Conservation (phyloP, 2,113 vertebrate species). For the Pithys albifrons region DNA sequence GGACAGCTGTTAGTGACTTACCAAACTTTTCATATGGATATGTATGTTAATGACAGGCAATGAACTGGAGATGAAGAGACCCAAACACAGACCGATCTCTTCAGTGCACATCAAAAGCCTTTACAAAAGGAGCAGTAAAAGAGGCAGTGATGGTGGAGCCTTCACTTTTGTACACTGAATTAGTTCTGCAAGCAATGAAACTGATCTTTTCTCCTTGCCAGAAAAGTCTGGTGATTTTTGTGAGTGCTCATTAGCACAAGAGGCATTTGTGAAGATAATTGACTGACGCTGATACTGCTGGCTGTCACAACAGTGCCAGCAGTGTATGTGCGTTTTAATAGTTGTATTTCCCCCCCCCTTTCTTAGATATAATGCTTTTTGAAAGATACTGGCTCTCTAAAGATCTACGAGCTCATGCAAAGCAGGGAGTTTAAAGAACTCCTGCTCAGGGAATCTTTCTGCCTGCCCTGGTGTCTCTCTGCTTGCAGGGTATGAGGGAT, state of each 20-base stretch:
- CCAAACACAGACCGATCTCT: slow-evolving; percentile 94
- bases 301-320: slow-evolving; percentile 96
- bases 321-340: slow-evolving; percentile 82
- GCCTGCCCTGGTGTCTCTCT: not conserved
- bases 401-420: slow-evolving; percentile 42
- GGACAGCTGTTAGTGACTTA: slow-evolving; percentile 99
- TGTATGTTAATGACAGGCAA: slow-evolving; percentile 99
- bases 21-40: slow-evolving; percentile 99
- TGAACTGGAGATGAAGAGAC: slow-evolving; percentile 99
- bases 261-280: slow-evolving; percentile 99
- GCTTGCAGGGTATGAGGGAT: not conserved
- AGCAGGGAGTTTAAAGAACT: slow-evolving; percentile 21
- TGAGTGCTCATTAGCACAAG: slow-evolving; percentile 99
- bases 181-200: slow-evolving; percentile 99
- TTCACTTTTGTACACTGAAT: slow-evolving; percentile 99
- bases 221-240: slow-evolving; percentile 99
- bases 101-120: slow-evolving; percentile 97
- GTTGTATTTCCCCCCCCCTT: slow-evolving; percentile 67
- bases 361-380: slow-evolving; percentile 78
- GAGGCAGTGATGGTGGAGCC: slow-evolving; percentile 96
- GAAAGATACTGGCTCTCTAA: slow-evolving; percentile 70
- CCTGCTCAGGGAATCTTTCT: not conserved
- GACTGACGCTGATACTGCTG: slow-evolving; percentile 92
- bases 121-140: slow-evolving; percentile 99
- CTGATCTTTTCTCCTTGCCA: slow-evolving; percentile 99